Base-by-base conservation (phyloP, 37 sponge, comb jelly and placozoan genomes). In the Mnemiopsis leidyi region DNA sequence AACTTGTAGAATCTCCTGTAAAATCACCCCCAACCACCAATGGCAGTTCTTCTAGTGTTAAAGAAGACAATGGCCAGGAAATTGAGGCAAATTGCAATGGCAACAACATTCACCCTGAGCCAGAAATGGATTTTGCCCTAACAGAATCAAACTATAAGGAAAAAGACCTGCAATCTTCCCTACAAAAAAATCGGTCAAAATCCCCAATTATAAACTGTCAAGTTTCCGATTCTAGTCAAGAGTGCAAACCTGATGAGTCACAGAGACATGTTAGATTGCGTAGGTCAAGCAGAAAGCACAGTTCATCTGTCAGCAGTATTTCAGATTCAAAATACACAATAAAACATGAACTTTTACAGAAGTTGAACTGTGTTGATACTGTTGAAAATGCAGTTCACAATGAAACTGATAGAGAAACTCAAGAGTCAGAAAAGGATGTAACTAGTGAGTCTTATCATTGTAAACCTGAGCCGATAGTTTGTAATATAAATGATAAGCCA, bases 281-380 rank as follows among this genome's bases (percentile, higher is more conserved):
- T 0, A 38, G 90, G 29, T 85, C 90, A 21, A 85, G 90, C 26
- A 38, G 90, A 25, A 85, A 85, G 35, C 61, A 40, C 2, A 85
- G 90, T 85, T 38, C 90, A 38, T 85, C 90, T 23, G 48, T 85
- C 20, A 85, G 61, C 90, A 85, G 90, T 39, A 85, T 85, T 36
- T 85, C 90, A 85, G 90, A 85, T 85, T 40, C 61, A 16, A 85
- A 85, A 85, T 40, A 85, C 48, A 38, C 40, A 38, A 85, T 40
- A 0, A 85, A 85, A 85, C 24, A 23, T 1, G 90, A 85, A 28
- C 90, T 13, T 69, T 5, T 69, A 85, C 26, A 1, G 16, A 38
- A 85, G 23, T 28, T 40, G 1, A 39, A 16, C 23, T 13, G 24
- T 29, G 5, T 61, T 32, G 90, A 38, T 39, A 0, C 1, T 1